Evolutionary conservation across 2,888 invertebrate species (phyloP).

Genomic region (Resseliella maxima): DNA sequence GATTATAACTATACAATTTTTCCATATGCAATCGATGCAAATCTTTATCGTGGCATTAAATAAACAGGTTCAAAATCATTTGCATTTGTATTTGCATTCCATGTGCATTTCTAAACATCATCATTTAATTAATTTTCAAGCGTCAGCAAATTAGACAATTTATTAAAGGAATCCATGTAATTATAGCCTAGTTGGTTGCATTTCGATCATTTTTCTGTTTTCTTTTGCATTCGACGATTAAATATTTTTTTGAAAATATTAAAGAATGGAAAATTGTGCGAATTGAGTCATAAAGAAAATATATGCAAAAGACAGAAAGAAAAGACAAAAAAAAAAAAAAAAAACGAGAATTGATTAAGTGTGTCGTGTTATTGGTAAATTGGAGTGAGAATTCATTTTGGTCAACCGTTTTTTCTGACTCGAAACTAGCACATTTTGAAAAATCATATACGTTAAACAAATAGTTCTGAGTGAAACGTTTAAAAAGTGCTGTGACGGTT

Average conservation of each 20-base stretch:
- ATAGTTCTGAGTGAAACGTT: too few relatives aligned
- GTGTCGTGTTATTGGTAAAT: too few relatives aligned
- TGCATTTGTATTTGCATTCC: not conserved
- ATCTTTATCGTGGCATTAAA: not conserved
- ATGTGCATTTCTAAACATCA: not conserved
- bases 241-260: not conserved
- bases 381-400: too few relatives aligned
- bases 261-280: not conserved
- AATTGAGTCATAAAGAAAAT: too few relatives aligned
- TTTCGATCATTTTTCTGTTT: not conserved
- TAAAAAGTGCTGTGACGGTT: too few relatives aligned
- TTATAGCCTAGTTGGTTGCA: too few relatives aligned
- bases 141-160: slow-evolving; percentile 27
- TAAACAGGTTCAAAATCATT: slow-evolving; percentile 35
- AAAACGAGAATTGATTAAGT: too few relatives aligned
- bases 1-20: not conserved
- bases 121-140: slow-evolving; percentile 27
- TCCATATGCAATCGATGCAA: not conserved
- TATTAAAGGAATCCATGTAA: not conserved
- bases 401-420: too few relatives aligned
- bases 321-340: too few relatives aligned
- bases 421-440: too few relatives aligned
- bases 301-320: too few relatives aligned
- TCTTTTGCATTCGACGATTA: not conserved
- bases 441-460: too few relatives aligned